phyloP scores from a whole-genome alignment of 2,888 invertebrate species.

The Erebia ligea region DNA sequence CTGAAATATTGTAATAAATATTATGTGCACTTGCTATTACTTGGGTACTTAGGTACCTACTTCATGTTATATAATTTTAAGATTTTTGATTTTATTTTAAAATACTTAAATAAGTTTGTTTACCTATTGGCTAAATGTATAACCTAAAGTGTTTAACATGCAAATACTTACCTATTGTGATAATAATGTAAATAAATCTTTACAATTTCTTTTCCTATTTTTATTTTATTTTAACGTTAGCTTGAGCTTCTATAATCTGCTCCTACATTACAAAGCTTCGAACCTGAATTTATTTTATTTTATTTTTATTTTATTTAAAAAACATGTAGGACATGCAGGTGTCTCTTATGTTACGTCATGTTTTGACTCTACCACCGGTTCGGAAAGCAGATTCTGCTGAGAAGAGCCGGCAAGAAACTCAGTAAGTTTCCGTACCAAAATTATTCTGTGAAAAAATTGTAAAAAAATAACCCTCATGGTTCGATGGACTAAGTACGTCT shows the following conservation, averaged over 20 bases:
- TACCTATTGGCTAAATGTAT: not conserved
- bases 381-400: no score
- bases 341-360: no score
- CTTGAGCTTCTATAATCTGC: not conserved
- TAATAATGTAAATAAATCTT: constrained; percentile 73
- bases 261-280: not conserved
- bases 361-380: no score
- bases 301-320: no score
- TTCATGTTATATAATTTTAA: constrained; percentile 75
- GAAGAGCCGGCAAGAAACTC: no score
- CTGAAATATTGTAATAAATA: not conserved
- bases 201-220: constrained; percentile 44
- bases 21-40: constrained; percentile 40
- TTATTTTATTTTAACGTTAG: constrained; percentile 18
- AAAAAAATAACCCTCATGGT: no score
- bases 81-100: constrained; percentile 52
- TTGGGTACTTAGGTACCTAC: not conserved
- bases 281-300: no score
- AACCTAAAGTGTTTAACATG: constrained; percentile 41
- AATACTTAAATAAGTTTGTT: not conserved
- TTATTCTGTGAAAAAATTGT: no score
- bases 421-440: no score
- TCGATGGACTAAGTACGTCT: no score
- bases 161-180: constrained; percentile 59
- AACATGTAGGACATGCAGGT: no score